phyloP scores from a whole-genome alignment of 2,113 vertebrate genomes.

The Takifugu flavidus region DNA sequence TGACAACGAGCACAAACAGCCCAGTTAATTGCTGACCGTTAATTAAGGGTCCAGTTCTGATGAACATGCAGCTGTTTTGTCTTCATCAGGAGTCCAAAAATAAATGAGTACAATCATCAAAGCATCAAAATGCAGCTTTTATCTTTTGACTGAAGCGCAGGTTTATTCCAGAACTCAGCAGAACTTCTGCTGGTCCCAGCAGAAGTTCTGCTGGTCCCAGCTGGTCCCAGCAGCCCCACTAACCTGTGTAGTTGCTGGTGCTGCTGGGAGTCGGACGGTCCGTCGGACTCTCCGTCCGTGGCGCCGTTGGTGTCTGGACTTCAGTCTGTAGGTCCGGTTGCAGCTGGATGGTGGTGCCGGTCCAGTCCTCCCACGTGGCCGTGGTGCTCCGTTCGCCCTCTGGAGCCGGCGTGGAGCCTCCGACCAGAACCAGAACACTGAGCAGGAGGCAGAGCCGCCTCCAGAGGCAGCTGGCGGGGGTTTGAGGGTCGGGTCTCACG shows the following conservation, averaged over 20 bases:
- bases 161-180: too few relatives aligned
- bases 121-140: too few relatives aligned
- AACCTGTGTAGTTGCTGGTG: constrained; percentile 72
- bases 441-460: constrained; percentile 44
- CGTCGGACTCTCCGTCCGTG: constrained; percentile 18
- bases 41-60: too few relatives aligned
- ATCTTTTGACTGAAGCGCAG: too few relatives aligned
- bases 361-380: constrained; percentile 26
- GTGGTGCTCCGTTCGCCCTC: constrained; percentile 11
- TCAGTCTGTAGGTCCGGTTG: constrained; percentile 64
- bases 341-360: constrained; percentile 22
- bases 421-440: constrained; percentile 20
- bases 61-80: too few relatives aligned
- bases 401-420: constrained; percentile 34
- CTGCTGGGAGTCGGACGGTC: constrained; percentile 25
- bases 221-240: constrained; percentile 1
- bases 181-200: too few relatives aligned
- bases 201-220: too few relatives aligned
- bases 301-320: constrained; percentile 16
- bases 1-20: not conserved
- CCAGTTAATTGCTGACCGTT: too few relatives aligned
- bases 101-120: too few relatives aligned
- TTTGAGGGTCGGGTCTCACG: not conserved
- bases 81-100: too few relatives aligned
- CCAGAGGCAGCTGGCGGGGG: constrained; percentile 20